phyloP scores from a whole-genome alignment of 2,797 vertebrate genomes.

The Remorina albescens region DNA sequence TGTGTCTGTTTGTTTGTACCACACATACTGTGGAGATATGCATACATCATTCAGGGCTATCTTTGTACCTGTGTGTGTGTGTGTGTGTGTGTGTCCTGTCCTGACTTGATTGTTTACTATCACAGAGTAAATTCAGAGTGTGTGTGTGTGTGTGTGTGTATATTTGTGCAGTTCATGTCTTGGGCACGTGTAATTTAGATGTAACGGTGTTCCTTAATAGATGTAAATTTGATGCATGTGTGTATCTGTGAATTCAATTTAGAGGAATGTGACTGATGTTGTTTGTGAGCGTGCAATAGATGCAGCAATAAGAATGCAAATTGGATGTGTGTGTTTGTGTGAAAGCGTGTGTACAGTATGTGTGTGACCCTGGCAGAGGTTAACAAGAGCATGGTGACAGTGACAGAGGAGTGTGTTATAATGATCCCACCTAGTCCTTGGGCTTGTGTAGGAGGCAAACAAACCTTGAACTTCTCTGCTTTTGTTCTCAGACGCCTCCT shows the following conservation, averaged over 20 bases:
- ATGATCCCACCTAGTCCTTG: slow-evolving; percentile 66
- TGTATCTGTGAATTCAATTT: slow-evolving; percentile 73
- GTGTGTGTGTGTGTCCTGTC: slow-evolving; percentile 1
- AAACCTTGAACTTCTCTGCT: slow-evolving; percentile 56
- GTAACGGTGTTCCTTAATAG: slow-evolving; percentile 54
- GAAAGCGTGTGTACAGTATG: slow-evolving; percentile 41
- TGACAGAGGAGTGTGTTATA: slow-evolving; percentile 67
- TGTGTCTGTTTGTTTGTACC: slow-evolving; percentile 14
- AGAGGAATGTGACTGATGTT: slow-evolving; percentile 65
- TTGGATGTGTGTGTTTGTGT: slow-evolving; percentile 41
- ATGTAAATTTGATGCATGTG: slow-evolving; percentile 71
- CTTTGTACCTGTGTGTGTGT: slow-evolving; percentile 11
- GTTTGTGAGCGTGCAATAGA: slow-evolving; percentile 59
- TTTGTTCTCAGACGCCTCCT: slow-evolving; percentile 35
- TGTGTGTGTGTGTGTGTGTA: slow-evolving; percentile 13
- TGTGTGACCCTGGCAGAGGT: slow-evolving; percentile 69
- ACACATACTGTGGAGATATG: not conserved
- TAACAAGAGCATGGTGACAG: slow-evolving; percentile 69
- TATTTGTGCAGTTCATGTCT: not conserved
- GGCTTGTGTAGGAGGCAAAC: slow-evolving; percentile 34
- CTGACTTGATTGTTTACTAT: slow-evolving; percentile 51
- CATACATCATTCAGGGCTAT: slow-evolving; percentile 30
- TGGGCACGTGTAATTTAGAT: slow-evolving; percentile 54
- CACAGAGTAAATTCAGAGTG: slow-evolving; percentile 29
- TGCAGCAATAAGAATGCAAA: slow-evolving; percentile 73